phyloP scores from a whole-genome alignment of 2,113 vertebrate genomes.

The Oreotrochilus melanogaster region DNA sequence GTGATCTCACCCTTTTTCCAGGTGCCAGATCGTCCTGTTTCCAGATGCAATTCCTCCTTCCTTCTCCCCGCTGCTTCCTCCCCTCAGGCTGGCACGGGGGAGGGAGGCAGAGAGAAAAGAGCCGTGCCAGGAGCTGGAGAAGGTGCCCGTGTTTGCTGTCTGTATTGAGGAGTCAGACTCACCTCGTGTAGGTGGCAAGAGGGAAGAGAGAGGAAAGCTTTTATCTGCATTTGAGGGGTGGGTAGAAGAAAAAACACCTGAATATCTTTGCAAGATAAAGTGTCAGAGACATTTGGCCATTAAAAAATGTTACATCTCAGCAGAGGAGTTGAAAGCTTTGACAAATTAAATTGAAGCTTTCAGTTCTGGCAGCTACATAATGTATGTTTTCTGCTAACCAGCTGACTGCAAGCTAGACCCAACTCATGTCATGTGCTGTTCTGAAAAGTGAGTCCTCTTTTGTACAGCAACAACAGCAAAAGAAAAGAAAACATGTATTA shows the following conservation, averaged over 20 bases:
- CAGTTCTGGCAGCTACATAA: conserved; percentile 34
- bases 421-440: neutral
- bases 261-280: conserved; percentile 14
- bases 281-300: neutral
- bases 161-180: neutral
- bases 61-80: neutral
- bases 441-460: conserved; percentile 32
- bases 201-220: neutral
- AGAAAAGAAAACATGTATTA: conserved; percentile 35
- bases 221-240: neutral
- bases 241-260: neutral
- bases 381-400: conserved; percentile 8
- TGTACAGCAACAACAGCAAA: conserved; percentile 37
- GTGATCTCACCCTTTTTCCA: neutral
- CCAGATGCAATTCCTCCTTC: neutral
- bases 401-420: conserved; percentile 25
- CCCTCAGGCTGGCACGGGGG: neutral
- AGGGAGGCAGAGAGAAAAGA: neutral
- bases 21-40: neutral
- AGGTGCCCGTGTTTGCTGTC: neutral
- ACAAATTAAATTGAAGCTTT: conserved; percentile 48
- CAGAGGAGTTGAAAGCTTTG: conserved; percentile 23
- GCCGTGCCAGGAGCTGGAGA: neutral
- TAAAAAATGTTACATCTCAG: neutral
- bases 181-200: neutral